Conservation (phyloP, 1,140 invertebrate genomes). For the Heterodera carotae region DNA sequence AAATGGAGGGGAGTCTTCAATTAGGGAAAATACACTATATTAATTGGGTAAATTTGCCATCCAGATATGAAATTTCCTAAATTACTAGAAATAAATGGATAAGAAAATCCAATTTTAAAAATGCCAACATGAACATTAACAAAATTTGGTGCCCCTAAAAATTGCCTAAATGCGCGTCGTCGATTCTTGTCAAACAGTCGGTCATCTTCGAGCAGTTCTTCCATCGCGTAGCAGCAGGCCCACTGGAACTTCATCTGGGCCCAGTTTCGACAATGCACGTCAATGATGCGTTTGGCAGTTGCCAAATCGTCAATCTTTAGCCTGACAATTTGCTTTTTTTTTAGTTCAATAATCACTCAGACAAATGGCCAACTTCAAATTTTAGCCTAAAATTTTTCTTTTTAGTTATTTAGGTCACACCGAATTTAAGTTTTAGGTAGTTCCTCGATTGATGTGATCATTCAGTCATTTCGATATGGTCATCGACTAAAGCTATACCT, state of each 20-base stretch:
- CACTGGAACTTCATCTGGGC: conserved; percentile 53
- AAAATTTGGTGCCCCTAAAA: neutral
- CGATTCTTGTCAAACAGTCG: conserved; percentile 48
- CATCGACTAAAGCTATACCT: no score
- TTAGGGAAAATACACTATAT: no score
- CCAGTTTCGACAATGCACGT: conserved; percentile 42
- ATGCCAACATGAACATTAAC: neutral
- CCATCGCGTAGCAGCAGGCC: conserved; percentile 51
- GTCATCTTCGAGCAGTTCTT: conserved; percentile 47
- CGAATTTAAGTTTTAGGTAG: no score
- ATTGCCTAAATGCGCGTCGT: conserved; percentile 38
- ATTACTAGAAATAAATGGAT: conserved; percentile 7
- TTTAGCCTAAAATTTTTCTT: no score
- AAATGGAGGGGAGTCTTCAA: no score
- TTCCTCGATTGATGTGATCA: no score
- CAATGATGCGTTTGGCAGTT: conserved; percentile 44
- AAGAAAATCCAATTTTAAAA: conserved; percentile 8
- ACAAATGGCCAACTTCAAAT: no score
- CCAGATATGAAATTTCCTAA: no score
- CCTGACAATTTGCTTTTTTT: conserved; percentile 26
- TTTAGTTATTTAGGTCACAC: no score
- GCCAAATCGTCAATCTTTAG: conserved; percentile 46
- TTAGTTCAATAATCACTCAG: no score
- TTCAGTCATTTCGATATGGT: no score
- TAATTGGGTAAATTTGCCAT: no score